Evolutionary conservation across 2,797 vertebrate species (phyloP), one percentile per base, ranked within the genome.

Genomic region (Coluber constrictor): DNA sequence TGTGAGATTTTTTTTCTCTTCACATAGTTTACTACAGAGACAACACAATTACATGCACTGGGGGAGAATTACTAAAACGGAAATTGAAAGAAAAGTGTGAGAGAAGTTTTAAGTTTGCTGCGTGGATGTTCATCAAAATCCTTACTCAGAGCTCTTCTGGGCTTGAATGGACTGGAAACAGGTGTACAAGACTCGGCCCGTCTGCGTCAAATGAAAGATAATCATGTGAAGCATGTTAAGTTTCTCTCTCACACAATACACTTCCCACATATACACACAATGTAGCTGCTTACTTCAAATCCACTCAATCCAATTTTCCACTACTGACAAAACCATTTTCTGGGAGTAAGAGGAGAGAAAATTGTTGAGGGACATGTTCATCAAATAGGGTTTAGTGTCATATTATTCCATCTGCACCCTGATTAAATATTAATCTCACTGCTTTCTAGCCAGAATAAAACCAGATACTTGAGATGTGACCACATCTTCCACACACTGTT

Each of bases 81-180:
- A 90, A 9, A 3, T 90, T 87, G 32, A 59, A 87, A 92, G 92
- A 43, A 4, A 94, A 11, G 83, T 11, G 32, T 13, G 18, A 88
- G 54, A 63, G 47, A n/a, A 37, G 37, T n/a, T 4, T 66, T 74
- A 27, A 15, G 12, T 79, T 56, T 54, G 47, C 11, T 60, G 37
- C 87, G 51, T 4, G 3, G 37, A 83, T 12, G 11, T 87, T 25
- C 55, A 57, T 3, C 29, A 74, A 55, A 92, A 60, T 96, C 98
- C 98, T 98, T 97, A 99, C 98, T 99, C 99, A 9, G 99, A 98
- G 96, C 98, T 98, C 96, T 99, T 99, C 96, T 99, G 99, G 93
- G 98, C 98, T 96, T 99, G 99, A 93, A 98, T 97, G 56, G 99
- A 99, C 97, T 99, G 99, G 97, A 99, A 99, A 96, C 99, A 99